Evolutionary conservation across 2,113 vertebrate genomes (phyloP).

Genomic region (Pachypanchax playfairii): DNA sequence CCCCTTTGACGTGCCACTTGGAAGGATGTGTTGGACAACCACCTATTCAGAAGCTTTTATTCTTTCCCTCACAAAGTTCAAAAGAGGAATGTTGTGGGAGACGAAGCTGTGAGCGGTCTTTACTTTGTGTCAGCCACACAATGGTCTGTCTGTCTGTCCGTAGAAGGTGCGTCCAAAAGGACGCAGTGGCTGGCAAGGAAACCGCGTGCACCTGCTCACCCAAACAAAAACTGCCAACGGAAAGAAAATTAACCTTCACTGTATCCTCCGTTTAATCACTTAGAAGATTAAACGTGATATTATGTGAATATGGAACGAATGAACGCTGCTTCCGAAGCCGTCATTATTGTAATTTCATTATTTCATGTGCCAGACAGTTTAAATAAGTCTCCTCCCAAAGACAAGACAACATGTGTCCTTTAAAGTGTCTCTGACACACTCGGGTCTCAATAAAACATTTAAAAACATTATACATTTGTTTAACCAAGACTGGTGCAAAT

Average conservation of each 20-base stretch:
- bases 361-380: constrained; percentile 28
- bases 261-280: constrained; percentile 36
- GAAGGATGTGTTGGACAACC: constrained; percentile 70
- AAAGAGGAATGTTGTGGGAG: constrained; percentile 52
- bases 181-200: constrained; percentile 50
- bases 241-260: constrained; percentile 57
- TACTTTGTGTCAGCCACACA: constrained; percentile 70
- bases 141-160: constrained; percentile 56
- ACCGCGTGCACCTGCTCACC: constrained; percentile 63
- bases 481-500: too few species aligned
- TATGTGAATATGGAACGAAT: constrained; percentile 41
- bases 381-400: constrained; percentile 23
- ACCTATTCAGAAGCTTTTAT: constrained; percentile 58
- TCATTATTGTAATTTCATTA: constrained; percentile 48
- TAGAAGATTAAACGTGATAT: constrained; percentile 34
- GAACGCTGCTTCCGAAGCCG: constrained; percentile 21
- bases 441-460: too few species aligned
- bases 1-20: constrained; percentile 56
- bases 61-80: constrained; percentile 66
- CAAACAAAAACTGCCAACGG: constrained; percentile 48
- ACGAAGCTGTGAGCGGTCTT: constrained; percentile 58
- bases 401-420: constrained; percentile 46
- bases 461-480: too few species aligned
- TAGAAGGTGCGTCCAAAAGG: constrained; percentile 49
- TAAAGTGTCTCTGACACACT: too few species aligned